Base-by-base conservation (phyloP, 2,797 vertebrate species). In the Sebastes hubbsi region DNA sequence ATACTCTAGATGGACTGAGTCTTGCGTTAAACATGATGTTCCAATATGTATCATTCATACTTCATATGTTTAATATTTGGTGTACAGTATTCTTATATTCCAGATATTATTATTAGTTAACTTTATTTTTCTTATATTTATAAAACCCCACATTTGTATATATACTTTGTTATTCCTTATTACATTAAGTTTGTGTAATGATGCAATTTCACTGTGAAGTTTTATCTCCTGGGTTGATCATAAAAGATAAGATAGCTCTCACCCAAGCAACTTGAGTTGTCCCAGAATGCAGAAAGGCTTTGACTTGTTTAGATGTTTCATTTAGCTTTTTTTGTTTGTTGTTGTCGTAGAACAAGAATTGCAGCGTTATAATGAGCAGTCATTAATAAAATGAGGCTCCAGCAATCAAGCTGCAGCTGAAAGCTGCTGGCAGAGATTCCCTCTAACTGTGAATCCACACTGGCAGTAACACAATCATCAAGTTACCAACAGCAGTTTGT, bases 351-450 rank as follows among this genome's bases (percentile, higher is more conserved):
- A 56, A 68, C 18, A 34, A 36, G 30, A 34, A 65, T 11, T 54
- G 25, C 56, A 52, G 62, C 22, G 60, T 62, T 58, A 62, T 63
- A 70, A 63, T 56, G 38, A 69, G 34, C 11, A 61, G 69, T 74
- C 69, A 61, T 75, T 60, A 75, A 71, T 66, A 69, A 76, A 83
- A 63, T 38, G 30, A 78, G 63, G n/a, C 59, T 70, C 36, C 58
- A 16, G 18, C 72, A 60, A 79, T 78, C 63, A 69, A 42, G 60
- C 70, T 36, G 54, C 75, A 29, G 86, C 87, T 72, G 87, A 88
- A 87, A 87, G 75, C 92, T 89, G 88, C 75, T 32, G 55, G 71
- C 49, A 32, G 24, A 34, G 30, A 60, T 46, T 38, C 29, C 11
- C 27, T 58, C 63, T 32, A 42, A 65, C 80, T 77, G 60, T 62